Base-by-base conservation (phyloP, 2,888 invertebrate genomes). In the Timandra comae region DNA sequence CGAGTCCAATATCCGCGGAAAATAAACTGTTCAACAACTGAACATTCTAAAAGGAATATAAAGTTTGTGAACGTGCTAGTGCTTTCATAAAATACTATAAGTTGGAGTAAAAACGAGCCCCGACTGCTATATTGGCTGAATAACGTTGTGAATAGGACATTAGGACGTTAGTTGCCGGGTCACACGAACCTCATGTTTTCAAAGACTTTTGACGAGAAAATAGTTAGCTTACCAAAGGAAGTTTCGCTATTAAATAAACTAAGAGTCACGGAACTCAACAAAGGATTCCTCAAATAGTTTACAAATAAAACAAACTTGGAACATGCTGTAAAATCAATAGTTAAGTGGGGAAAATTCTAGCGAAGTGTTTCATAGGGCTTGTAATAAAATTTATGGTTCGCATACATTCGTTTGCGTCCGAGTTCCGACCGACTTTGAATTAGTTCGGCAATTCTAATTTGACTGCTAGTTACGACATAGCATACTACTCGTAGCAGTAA, bases 61-160 rank as follows among this genome's bases (percentile, higher is more conserved):
- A 24, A 24, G 10, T 24, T 22, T 10, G 24, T 1, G 11, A 24
- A 24, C 24, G 24, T 24, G 24, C 24, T 29, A 22, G 35, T 43
- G 60, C 24, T 32, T 29, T 20, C 20, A 9, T 28, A 21, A 34
- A 20, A 34, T 25, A 21, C 12, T 16, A 16, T 16, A 20, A 23
- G 27, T 25, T 26, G 26, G 19, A 19, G 9, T 28, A 31, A 31
- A 36, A 29, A 31, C 31, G 29, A 20, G 25, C 29, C 21, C 11
- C 21, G 21, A 13, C 20, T 25, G 29, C 30, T 38, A 33, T 38
- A 37, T 30, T 38, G 30, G 30, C 28, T 26, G 28, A 25, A 26
- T 26, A 27, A 24, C 24, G 29, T 8, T 31, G 12, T 25, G 24
- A 7, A 27, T 13, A 11, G 33, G 24, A 16, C 13, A 19, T 33